Evolutionary conservation across 2,797 vertebrate genomes (phyloP).

Genomic region (Danio choprae): DNA sequence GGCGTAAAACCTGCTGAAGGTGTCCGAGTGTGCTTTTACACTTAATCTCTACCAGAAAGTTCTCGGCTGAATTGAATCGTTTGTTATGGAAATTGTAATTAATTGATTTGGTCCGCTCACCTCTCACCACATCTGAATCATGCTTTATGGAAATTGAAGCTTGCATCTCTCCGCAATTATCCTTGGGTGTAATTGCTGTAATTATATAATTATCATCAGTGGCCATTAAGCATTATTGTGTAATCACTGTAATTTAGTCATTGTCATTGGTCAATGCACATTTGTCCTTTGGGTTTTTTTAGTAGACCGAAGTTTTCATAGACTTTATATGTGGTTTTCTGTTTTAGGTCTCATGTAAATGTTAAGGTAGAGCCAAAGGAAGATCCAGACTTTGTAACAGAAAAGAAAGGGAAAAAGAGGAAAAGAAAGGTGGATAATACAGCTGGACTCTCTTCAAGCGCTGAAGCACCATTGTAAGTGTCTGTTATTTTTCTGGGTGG

Average conservation of each 20-base stretch:
- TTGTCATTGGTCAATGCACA: constrained; percentile 69
- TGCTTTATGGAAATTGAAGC: constrained; percentile 63
- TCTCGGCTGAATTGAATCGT: constrained; percentile 50
- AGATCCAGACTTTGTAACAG: constrained; percentile 67
- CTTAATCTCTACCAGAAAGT: constrained; percentile 21
- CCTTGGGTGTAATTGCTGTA: constrained; percentile 66
- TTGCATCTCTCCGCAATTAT: constrained; percentile 59
- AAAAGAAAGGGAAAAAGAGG: constrained; percentile 65
- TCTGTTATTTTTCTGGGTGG: too few species aligned
- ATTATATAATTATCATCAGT: constrained; percentile 72
- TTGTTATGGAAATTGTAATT: constrained; percentile 65
- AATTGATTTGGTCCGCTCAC: constrained; percentile 64
- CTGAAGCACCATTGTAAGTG: constrained; percentile 64
- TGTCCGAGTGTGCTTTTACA: constrained; percentile 39
- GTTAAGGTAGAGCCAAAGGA: constrained; percentile 66
- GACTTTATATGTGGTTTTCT: constrained; percentile 39
- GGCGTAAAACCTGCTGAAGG: constrained; percentile 30
- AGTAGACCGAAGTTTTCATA: not conserved
- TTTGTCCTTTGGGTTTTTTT: constrained; percentile 46
- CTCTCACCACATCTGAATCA: constrained; percentile 48
- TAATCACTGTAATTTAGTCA: constrained; percentile 72
- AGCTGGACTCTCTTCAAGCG: constrained; percentile 12
- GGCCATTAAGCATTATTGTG: constrained; percentile 62
- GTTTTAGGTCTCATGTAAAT: constrained; percentile 48
- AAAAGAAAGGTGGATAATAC: constrained; percentile 62